Conservation (phyloP, 2,888 invertebrate genomes). For the Cosmia trapezina region DNA sequence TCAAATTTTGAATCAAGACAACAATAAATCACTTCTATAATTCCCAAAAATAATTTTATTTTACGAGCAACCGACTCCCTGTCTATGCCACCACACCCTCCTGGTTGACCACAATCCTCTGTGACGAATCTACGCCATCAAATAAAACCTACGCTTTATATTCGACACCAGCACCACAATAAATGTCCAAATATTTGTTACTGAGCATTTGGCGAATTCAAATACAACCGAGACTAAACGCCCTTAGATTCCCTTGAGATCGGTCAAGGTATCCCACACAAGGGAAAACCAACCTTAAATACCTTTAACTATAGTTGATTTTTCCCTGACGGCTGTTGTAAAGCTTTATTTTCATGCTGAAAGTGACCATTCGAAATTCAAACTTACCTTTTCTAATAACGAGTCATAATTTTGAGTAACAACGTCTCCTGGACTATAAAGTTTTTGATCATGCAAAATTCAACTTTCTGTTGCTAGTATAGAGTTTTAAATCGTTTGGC, state of each 20-base stretch:
- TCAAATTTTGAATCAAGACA: conserved; percentile 1
- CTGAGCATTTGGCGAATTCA: conserved; percentile 85
- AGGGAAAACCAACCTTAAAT: conserved; percentile 62
- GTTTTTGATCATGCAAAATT: not conserved
- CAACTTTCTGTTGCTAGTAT: rapidly evolving
- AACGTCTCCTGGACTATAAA: conserved; percentile 43
- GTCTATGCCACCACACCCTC: conserved; percentile 48
- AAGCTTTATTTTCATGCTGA: conserved; percentile 30
- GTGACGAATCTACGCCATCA: conserved; percentile 81
- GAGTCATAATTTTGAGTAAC: conserved; percentile 64
- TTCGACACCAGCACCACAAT: conserved; percentile 86
- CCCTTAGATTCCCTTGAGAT: conserved; percentile 85
- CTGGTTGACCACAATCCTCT: conserved; percentile 75
- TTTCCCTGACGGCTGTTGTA: conserved; percentile 1
- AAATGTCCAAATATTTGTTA: conserved; percentile 90
- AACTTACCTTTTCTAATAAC: conserved; percentile 63
- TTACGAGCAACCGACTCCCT: conserved; percentile 29
- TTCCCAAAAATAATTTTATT: conserved; percentile 36
- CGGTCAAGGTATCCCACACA: conserved; percentile 77
- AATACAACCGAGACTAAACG: conserved; percentile 89
- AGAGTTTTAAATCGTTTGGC: conserved; percentile 58
- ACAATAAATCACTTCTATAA: conserved; percentile 26
- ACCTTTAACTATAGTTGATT: not conserved
- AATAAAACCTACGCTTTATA: conserved; percentile 86
- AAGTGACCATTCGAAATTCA: conserved; percentile 61